phyloP scores from a whole-genome alignment of 2,113 vertebrate genomes.

The Zosterops japonicus region DNA sequence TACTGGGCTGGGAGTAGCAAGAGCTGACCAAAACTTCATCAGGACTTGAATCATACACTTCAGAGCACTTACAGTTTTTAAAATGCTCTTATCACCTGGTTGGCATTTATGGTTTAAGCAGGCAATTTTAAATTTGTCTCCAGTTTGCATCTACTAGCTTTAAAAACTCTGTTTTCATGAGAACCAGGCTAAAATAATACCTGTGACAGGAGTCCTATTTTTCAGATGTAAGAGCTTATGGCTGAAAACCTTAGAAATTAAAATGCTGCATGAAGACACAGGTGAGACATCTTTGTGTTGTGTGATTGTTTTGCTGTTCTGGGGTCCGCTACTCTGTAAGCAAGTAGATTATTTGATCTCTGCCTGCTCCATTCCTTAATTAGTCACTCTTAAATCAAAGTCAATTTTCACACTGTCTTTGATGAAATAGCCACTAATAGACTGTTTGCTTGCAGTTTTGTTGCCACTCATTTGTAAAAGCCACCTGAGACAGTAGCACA shows the following conservation, averaged over 20 bases:
- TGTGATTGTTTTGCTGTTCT: not conserved
- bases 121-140: not conserved
- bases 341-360: not conserved
- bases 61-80: not conserved
- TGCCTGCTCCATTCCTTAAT: not conserved
- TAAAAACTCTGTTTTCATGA: not conserved
- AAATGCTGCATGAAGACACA: not conserved
- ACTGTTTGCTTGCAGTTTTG: not conserved
- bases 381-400: not conserved
- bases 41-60: not conserved
- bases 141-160: not conserved
- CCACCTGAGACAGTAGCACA: not conserved
- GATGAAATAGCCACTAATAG: not conserved
- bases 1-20: not conserved
- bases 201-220: accelerated
- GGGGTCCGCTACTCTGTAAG: not conserved
- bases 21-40: not conserved
- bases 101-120: not conserved
- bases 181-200: not conserved
- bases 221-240: not conserved
- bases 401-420: not conserved
- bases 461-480: not conserved
- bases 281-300: not conserved
- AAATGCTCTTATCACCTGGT: not conserved
- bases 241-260: not conserved